A percentile compares a stretch with the other conserved stretches of the same genome.
Conservation (phyloP, 2,888 invertebrate genomes). For the Torymus tubicola region DNA sequence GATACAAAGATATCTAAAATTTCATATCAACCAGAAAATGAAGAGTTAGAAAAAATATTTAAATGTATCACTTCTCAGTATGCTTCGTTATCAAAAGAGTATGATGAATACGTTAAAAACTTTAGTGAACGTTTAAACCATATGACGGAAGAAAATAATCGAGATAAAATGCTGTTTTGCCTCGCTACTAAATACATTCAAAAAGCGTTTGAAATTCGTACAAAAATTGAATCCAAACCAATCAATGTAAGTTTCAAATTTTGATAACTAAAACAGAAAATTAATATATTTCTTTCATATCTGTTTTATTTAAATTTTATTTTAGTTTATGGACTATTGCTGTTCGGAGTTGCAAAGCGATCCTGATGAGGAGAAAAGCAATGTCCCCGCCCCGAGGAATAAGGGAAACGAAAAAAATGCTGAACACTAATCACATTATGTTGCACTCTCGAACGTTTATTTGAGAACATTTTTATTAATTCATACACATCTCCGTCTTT, state of each 20-base stretch:
- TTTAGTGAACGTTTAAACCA: neutral
- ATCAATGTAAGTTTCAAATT: conserved; percentile 35
- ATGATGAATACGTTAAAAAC: neutral
- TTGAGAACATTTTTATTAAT: conserved; percentile 20
- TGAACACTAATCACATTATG: too few relatives aligned
- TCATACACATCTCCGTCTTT: conserved; percentile 25
- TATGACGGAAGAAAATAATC: conserved; percentile 1
- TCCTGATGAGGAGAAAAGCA: neutral
- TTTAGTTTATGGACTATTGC: conserved; percentile 49
- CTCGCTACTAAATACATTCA: conserved; percentile 14
- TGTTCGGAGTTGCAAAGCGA: conserved; percentile 4
- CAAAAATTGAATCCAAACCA: conserved; percentile 15
- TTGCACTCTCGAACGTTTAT: too few relatives aligned
- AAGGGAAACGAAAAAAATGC: neutral
- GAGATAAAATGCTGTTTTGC: conserved; percentile 30
- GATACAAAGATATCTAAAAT: neutral
- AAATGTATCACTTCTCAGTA: neutral
- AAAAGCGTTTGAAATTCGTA: conserved; percentile 30
- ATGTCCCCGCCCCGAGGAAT: too few relatives aligned
- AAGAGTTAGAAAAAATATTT: conserved; percentile 20
- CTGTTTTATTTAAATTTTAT: neutral
- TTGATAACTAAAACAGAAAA: neutral
- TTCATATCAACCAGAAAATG: conserved; percentile 24
- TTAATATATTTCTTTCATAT: neutral
- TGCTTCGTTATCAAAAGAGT: neutral